phyloP scores from a whole-genome alignment of 2,797 vertebrate species.

The Coilia nasus region DNA sequence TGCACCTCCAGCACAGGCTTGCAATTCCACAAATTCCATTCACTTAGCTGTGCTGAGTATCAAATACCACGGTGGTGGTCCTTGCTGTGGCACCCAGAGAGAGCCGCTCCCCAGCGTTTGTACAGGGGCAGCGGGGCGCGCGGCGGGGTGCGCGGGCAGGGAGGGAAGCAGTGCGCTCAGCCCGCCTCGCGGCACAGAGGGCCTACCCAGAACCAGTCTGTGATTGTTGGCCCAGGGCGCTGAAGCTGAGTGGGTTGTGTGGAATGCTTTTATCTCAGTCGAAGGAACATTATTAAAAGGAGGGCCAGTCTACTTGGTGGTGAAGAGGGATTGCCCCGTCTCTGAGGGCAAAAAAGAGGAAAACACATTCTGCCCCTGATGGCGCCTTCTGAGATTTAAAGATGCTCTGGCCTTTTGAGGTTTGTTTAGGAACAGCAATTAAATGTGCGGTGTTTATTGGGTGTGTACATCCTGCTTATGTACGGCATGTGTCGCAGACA shows the following conservation, averaged over 20 bases:
- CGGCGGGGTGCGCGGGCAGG: neutral
- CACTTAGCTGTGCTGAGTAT: neutral
- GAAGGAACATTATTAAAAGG: constrained; percentile 29
- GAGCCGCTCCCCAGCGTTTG: neutral
- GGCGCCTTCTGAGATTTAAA: neutral
- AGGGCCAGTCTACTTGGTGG: constrained; percentile 13
- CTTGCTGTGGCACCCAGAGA: neutral
- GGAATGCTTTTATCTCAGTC: constrained; percentile 32
- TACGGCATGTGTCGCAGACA: neutral
- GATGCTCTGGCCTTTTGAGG: neutral
- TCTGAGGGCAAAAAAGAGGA: constrained; percentile 23
- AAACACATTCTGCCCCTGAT: neutral
- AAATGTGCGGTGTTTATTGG: neutral
- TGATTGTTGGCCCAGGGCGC: constrained; percentile 33
- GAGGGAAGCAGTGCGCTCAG: neutral
- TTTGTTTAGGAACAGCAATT: neutral
- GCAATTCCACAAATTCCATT: constrained; percentile 24
- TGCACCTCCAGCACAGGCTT: neutral
- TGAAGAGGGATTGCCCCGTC: constrained; percentile 19
- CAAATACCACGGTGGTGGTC: constrained; percentile 2
- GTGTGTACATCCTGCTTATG: neutral
- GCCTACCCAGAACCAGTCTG: constrained; percentile 21
- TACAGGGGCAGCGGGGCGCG: too few species aligned
- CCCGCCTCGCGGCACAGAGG: neutral
- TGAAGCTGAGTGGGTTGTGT: constrained; percentile 30